Evolutionary conservation across 2,888 invertebrate species (phyloP).

Genomic region (Dolomedes plantarius): DNA sequence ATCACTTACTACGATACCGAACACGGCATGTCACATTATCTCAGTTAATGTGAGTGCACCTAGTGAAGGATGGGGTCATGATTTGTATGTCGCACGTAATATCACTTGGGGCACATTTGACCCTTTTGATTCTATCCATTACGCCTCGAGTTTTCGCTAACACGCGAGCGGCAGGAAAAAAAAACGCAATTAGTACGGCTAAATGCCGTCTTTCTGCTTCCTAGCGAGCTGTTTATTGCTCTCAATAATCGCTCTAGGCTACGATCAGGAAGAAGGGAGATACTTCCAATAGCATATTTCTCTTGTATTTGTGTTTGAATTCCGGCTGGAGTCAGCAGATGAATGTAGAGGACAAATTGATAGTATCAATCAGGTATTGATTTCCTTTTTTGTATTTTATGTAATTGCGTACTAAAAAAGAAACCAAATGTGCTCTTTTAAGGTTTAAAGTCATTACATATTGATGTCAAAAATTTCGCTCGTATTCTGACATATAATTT

Average conservation of each 20-base stretch:
- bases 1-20: neutral
- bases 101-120: neutral
- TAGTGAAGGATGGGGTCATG: neutral
- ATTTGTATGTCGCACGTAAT: constrained; percentile 4
- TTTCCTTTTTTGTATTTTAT: neutral
- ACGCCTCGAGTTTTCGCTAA: neutral
- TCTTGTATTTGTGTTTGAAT: neutral
- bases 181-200: constrained; percentile 1
- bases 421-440: too few species aligned
- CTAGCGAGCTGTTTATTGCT: constrained; percentile 14
- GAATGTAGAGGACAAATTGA: neutral
- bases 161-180: neutral
- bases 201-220: neutral
- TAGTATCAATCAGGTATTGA: neutral
- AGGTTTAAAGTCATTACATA: too few species aligned
- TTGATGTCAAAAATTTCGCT: too few species aligned
- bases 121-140: neutral
- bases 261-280: neutral
- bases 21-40: neutral
- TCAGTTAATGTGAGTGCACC: neutral
- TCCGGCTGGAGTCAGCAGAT: neutral
- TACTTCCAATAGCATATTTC: neutral
- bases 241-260: neutral
- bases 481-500: too few species aligned
- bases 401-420: too few species aligned